Conservation (phyloP, 2,113 vertebrate species). For the Smithornis capensis region DNA sequence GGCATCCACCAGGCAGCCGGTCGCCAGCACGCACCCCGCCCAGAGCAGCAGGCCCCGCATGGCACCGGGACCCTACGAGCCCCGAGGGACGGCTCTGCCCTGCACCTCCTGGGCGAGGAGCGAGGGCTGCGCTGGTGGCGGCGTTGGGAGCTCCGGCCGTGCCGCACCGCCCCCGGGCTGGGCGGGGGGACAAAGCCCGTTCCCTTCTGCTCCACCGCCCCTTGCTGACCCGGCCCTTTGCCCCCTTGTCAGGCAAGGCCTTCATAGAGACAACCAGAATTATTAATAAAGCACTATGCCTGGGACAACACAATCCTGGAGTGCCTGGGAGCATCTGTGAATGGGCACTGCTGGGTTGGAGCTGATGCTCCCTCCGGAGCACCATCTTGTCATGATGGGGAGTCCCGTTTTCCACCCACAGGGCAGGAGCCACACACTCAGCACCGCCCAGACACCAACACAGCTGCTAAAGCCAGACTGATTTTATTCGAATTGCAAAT, state of each 20-base stretch:
- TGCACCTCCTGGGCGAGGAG: not conserved
- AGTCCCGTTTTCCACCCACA: not conserved
- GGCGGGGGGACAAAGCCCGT: not conserved
- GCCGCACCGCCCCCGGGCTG: slow-evolving; percentile 25
- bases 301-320: not conserved
- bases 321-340: not conserved
- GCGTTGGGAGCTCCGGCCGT: not conserved
- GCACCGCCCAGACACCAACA: not conserved
- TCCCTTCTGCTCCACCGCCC: slow-evolving; percentile 32
- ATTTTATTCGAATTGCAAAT: slow-evolving; percentile 54
- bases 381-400: accelerated
- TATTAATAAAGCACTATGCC: not conserved
- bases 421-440: not conserved
- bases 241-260: accelerated
- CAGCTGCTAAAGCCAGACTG: slow-evolving; percentile 19
- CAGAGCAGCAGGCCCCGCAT: slow-evolving; percentile 12
- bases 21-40: slow-evolving; percentile 24
- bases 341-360: not conserved
- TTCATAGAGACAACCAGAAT: not conserved
- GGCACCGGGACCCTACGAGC: not conserved
- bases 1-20: not conserved
- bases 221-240: not conserved
- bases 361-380: not conserved
- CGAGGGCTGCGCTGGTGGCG: not conserved
- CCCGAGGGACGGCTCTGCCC: not conserved